phyloP scores from a whole-genome alignment of 2,888 invertebrate genomes.

The Epistrophe grossulariae region DNA sequence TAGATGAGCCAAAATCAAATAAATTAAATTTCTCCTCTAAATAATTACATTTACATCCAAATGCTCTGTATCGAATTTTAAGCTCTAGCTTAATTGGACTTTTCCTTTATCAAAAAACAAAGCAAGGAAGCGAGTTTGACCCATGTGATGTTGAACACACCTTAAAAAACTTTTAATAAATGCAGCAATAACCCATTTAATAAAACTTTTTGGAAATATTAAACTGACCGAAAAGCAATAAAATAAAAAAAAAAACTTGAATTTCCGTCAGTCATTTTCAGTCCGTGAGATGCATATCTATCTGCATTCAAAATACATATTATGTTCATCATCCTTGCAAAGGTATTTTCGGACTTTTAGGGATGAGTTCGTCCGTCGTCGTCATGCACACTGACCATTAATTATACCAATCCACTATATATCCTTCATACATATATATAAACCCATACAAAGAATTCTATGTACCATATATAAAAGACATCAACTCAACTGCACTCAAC shows the following conservation, averaged over 20 bases:
- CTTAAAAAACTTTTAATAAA: no score
- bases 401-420: constrained; percentile 71
- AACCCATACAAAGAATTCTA: constrained; percentile 33
- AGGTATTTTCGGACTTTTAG: constrained; percentile 6
- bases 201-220: no score
- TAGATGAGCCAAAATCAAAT: no score
- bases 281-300: constrained; percentile 74
- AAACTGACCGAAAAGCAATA: neutral
- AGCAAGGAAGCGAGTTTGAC: no score
- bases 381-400: constrained; percentile 71
- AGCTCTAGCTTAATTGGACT: no score
- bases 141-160: no score
- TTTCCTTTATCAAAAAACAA: no score
- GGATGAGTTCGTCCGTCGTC: constrained; percentile 15
- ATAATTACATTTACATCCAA: no score
- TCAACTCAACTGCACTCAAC: constrained; percentile 58
- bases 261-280: constrained; percentile 19
- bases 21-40: no score
- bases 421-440: neutral
- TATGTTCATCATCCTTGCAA: neutral
- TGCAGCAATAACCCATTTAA: no score
- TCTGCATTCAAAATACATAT: neutral
- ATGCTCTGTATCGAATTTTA: no score
- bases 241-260: neutral
- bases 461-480: constrained; percentile 28